Evolutionary conservation across 2,113 vertebrate species (phyloP), one percentile per base, ranked within the genome.

Genomic region (Nothoprocta pentlandii): DNA sequence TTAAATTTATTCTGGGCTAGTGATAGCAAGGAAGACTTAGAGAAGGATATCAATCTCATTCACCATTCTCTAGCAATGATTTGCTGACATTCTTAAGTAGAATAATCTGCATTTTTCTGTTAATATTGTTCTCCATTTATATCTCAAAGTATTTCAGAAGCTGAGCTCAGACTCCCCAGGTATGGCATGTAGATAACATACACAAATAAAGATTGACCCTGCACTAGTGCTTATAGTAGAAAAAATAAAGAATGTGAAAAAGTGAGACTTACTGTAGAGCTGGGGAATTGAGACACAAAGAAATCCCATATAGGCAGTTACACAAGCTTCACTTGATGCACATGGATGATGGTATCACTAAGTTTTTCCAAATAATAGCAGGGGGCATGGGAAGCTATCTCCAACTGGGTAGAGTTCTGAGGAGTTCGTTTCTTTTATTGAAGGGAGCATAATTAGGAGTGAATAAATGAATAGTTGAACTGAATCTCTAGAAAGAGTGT

Each of bases 391-490:
- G 73, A 88, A 95, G 68, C 82, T 93, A 80, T 93, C 80, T 96
- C 87, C 93, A 95, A 70, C 80, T 63, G 88, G 93, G 88, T 85
- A 76, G 2, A 0, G 76, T 67, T 88, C 68, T 88, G 80, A 96
- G 63, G 26, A 93, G 71, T 95, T 80, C 85, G 88, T 84, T 68
- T 94, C 96, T 56, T 96, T 96, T 96, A 88, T 85, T 94, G 93
- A 95, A 85, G 85, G 94, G 80, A 95, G 82, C 66, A 91, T 91
- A 95, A 96, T 95, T 92, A 93, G 86, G 74, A 92, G 53, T 95
- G 95, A 94, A 93, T 96, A 94, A 95, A 94, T 96, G 94, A 95
- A 93, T 94, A 93, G 90, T 87, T 96, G 84, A 91, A 87, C 66
- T 67, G 82, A 94, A 92, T 88, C 82, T 92, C 82, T 93, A 78